A percentile compares a stretch with the other conserved stretches of the same genome.
Evolutionary conservation across 1,140 invertebrate species (phyloP).

Genomic region (Bombyx mori): ASM3026992v2 NC_085117.1:5026001-5026500

Average conservation of each 20-base stretch:
- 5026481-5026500: too few species aligned
- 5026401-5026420: too few species aligned
- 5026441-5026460: too few species aligned
- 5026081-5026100: slow-evolving; percentile 17
- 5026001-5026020: too few species aligned
- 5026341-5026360: too few species aligned
- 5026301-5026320: background rate
- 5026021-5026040: background rate
- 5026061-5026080: slow-evolving; percentile 18
- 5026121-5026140: slow-evolving; percentile 71
- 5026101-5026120: slow-evolving; percentile 77
- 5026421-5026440: too few species aligned
- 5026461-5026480: too few species aligned
- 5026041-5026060: slow-evolving; percentile 10
- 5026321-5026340: too few species aligned
- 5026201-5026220: slow-evolving; percentile 76
- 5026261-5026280: background rate
- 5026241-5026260: slow-evolving; percentile 28
- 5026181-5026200: slow-evolving; percentile 71
- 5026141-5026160: slow-evolving; percentile 75
- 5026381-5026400: too few species aligned
- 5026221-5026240: slow-evolving; percentile 73
- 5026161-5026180: slow-evolving; percentile 75
- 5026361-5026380: too few species aligned
- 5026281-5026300: background rate